Evolutionary conservation across 2,113 vertebrate genomes (phyloP).

Genomic region (Corydoras maculifer): DNA sequence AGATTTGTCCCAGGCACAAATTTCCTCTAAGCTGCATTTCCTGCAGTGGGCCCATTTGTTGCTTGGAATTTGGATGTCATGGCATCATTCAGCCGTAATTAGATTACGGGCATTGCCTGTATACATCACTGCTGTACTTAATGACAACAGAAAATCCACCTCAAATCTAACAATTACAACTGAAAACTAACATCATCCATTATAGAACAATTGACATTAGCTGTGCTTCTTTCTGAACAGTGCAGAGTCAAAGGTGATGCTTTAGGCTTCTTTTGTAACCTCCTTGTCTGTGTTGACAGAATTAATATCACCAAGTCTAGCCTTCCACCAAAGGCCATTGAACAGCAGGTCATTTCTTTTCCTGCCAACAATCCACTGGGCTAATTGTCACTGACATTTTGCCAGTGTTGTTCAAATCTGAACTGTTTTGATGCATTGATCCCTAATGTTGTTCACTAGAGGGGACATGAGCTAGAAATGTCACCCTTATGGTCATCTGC

Average conservation of each 20-base stretch:
- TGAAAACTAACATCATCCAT: constrained; percentile 24
- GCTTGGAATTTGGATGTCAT: constrained; percentile 34
- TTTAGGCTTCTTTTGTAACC: not conserved
- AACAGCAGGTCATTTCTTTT: constrained; percentile 63
- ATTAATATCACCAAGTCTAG: constrained; percentile 51
- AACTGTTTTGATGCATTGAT: constrained; percentile 55
- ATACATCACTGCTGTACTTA: constrained; percentile 28
- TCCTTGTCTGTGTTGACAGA: constrained; percentile 32
- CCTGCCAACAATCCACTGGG: constrained; percentile 48
- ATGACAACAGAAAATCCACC: constrained; percentile 36
- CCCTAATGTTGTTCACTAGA: constrained; percentile 52
- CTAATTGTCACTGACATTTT: constrained; percentile 75
- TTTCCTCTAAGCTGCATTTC: constrained; percentile 28
- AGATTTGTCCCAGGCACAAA: no score
- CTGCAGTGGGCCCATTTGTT: constrained; percentile 30
- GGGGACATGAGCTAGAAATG: constrained; percentile 54
- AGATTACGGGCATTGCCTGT: constrained; percentile 45
- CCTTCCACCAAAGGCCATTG: constrained; percentile 45
- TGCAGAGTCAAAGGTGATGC: not conserved
- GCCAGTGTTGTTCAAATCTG: constrained; percentile 54
- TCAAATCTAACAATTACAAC: constrained; percentile 13
- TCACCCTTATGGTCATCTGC: constrained; percentile 50
- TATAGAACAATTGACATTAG: constrained; percentile 15
- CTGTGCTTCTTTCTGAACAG: not conserved
- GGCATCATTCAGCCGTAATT: constrained; percentile 41